Evolutionary conservation across 2,888 invertebrate species (phyloP).

Genomic region (Diaprepes abbreviatus): DNA sequence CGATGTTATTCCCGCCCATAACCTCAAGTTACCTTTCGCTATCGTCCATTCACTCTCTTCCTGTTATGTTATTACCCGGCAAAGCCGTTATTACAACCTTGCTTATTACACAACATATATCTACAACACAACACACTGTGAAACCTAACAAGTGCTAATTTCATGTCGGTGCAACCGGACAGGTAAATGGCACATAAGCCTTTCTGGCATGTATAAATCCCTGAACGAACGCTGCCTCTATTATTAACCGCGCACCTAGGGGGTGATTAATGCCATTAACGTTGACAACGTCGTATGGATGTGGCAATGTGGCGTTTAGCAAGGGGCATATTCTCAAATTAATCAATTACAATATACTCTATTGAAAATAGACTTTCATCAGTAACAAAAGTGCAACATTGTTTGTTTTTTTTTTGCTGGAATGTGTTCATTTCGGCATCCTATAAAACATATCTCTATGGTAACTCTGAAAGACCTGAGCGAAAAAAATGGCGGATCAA

Average conservation of each 20-base stretch:
- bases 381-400: no score
- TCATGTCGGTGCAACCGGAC: slow-evolving; percentile 29
- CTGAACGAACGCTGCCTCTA: slow-evolving; percentile 12
- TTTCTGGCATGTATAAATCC: slow-evolving; percentile 31
- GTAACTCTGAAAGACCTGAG: no score
- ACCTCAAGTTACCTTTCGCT: slow-evolving; percentile 42
- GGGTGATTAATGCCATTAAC: slow-evolving; percentile 13
- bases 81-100: slow-evolving; percentile 42
- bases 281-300: slow-evolving; percentile 11
- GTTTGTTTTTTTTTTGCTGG: no score
- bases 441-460: no score
- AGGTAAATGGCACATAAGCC: slow-evolving; percentile 41
- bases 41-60: slow-evolving; percentile 26
- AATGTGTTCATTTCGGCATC: no score
- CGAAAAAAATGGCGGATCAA: no score
- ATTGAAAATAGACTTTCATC: no score
- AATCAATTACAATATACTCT: no score
- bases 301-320: neutral
- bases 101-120: slow-evolving; percentile 31
- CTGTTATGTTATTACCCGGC: slow-evolving; percentile 38
- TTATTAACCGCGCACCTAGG: slow-evolving; percentile 25
- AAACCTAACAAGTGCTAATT: slow-evolving; percentile 31
- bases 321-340: slow-evolving; percentile 9
- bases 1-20: neutral
- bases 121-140: slow-evolving; percentile 5